Conservation (phyloP, 2,888 invertebrate species). For the Desoria tigrina region DNA sequence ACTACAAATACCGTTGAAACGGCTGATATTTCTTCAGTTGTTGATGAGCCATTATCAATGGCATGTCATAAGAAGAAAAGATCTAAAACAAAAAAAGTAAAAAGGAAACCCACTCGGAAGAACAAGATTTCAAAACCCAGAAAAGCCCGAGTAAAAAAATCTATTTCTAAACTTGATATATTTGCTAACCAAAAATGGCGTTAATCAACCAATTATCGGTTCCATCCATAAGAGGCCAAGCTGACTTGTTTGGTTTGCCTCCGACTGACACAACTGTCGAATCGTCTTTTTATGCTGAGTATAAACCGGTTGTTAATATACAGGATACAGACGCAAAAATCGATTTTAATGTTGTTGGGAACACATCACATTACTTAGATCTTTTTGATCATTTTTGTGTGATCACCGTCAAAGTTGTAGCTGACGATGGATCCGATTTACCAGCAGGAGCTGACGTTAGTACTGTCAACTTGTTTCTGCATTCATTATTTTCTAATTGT, state of each 20-base stretch:
- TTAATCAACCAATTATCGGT: slow-evolving; percentile 23
- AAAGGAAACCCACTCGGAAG: not conserved
- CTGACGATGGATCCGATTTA: slow-evolving; percentile 16
- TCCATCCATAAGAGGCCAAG: slow-evolving; percentile 24
- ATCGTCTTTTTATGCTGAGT: slow-evolving; percentile 35
- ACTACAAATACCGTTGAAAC: slow-evolving; percentile 12
- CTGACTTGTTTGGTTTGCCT: slow-evolving; percentile 37
- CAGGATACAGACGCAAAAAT: slow-evolving; percentile 31
- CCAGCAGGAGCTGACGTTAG: slow-evolving; percentile 11
- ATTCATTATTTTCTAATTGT: slow-evolving; percentile 28
- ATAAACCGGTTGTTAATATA: slow-evolving; percentile 42
- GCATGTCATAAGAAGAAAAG: slow-evolving; percentile 2
- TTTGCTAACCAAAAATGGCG: slow-evolving; percentile 32
- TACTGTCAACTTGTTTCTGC: slow-evolving; percentile 18
- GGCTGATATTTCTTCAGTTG: not conserved
- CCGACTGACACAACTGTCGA: slow-evolving; percentile 39
- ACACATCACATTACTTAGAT: slow-evolving; percentile 33
- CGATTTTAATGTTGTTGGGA: slow-evolving; percentile 37
- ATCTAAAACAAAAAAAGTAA: slow-evolving; percentile 5
- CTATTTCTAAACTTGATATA: slow-evolving; percentile 24
- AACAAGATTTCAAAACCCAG: not conserved
- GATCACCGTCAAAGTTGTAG: slow-evolving; percentile 19
- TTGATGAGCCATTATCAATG: not conserved
- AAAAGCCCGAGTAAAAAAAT: slow-evolving; percentile 14
- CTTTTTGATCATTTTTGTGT: slow-evolving; percentile 26